phyloP scores from a whole-genome alignment of 2,113 vertebrate species.

The Empidonax traillii region DNA sequence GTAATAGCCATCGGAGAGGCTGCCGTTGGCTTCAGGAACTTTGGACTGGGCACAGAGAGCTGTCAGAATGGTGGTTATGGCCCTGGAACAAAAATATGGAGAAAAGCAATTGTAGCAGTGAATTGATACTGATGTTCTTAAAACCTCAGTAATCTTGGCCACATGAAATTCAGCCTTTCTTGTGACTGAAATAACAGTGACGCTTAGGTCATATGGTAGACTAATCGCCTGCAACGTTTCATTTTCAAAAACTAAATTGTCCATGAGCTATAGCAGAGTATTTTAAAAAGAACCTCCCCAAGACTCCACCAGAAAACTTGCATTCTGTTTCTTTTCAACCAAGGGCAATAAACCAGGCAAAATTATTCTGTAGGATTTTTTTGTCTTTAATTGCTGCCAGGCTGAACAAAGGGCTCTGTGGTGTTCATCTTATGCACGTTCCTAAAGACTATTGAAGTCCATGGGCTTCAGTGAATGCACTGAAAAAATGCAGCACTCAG shows the following conservation, averaged over 20 bases:
- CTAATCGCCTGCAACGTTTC: background rate
- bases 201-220: background rate
- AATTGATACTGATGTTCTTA: slow-evolving; percentile 23
- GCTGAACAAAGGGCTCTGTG: background rate
- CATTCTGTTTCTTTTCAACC: slow-evolving; percentile 31
- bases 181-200: slow-evolving; percentile 46
- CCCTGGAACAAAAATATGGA: slow-evolving; percentile 14
- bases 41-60: background rate
- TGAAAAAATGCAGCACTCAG: background rate
- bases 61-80: background rate
- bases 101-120: background rate
- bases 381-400: background rate
- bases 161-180: slow-evolving; percentile 21
- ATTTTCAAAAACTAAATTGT: slow-evolving; percentile 39
- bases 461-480: rapidly evolving
- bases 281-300: background rate
- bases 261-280: slow-evolving; percentile 12
- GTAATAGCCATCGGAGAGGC: rapidly evolving
- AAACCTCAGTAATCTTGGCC: slow-evolving; percentile 38
- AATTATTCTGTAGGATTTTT: background rate
- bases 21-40: background rate
- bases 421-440: rapidly evolving
- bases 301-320: background rate
- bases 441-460: background rate
- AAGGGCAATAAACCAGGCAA: background rate